Evolutionary conservation across 2,888 invertebrate species (phyloP), one percentile per base, ranked within the genome.

Genomic region (Arge pagana): DNA sequence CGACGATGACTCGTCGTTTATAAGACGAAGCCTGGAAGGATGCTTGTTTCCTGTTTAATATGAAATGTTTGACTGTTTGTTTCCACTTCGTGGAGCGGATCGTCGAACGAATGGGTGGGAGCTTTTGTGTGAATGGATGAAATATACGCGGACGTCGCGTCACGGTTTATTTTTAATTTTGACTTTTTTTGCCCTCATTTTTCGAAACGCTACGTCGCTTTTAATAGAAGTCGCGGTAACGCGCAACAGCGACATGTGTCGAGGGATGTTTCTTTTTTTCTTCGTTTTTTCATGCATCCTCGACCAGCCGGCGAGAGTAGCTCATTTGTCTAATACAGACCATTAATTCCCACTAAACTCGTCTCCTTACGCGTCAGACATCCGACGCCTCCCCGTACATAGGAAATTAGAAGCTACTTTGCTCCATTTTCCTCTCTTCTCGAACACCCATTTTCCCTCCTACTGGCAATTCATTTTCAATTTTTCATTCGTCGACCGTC

Each of bases 351-450:
- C 62, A 54, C 37, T 43, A 50, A 36, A 50, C 24, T 30, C 35
- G 37, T 28, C 53, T 50, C 37, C 45, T 48, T 54, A 54, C 39
- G 21, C 41, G 52, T 48, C 45, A 33, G 8, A 31, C 43, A 23
- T 16, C 31, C 23, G 41, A 13, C 48, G n/a, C n/a, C n/a, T n/a
- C n/a, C n/a, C n/a, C n/a, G n/a, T n/a, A 18, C 16, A 36, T 56
- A 48, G 43, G 48, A 43, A 51, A 55, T 51, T 51, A 35, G 31
- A 51, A 21, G 50, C 45, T 45, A 43, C 28, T 45, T 30, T 19
- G 57, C 41, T 54, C 64, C 68, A 68, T 71, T 71, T 63, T 15
- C 28, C 28, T 21, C n/a, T 21, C 24, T 33, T n/a, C n/a, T n/a
- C n/a, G n/a, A n/a, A n/a, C n/a, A n/a, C n/a, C n/a, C n/a, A n/a